Percentiles rank a stretch among this genome's conserved stretches.
Evolutionary conservation across 2,888 invertebrate species (phyloP).

Genomic region (Andrena praecox): DNA sequence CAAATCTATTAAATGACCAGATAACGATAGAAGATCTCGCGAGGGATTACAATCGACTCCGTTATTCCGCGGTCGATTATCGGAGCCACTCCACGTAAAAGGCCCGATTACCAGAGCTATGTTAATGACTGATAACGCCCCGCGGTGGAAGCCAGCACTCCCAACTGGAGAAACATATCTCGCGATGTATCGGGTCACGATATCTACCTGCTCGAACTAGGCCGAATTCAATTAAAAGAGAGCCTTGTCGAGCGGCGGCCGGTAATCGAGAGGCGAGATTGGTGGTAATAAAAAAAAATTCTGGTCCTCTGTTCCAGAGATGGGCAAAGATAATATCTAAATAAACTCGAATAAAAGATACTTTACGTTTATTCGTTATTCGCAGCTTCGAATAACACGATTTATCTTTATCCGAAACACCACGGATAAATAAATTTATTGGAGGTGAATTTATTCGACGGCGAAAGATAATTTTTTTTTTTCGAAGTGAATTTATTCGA

Average conservation of each 20-base stretch:
- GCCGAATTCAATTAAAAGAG: too few species aligned
- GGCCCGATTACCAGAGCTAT: background rate
- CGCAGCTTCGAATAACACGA: too few species aligned
- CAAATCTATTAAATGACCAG: background rate
- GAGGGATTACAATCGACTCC: background rate
- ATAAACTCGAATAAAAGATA: too few species aligned
- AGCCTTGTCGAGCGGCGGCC: too few species aligned
- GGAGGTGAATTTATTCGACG: too few species aligned
- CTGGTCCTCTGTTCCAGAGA: background rate
- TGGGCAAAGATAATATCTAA: too few species aligned
- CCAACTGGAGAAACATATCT: background rate
- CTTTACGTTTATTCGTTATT: too few species aligned
- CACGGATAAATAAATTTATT: too few species aligned
- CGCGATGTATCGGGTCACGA: background rate
- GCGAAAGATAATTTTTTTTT: too few species aligned
- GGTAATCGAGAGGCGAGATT: too few species aligned
- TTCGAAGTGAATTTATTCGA: too few species aligned
- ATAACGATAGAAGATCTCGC: background rate
- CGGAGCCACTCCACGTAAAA: background rate
- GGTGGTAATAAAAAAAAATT: background rate
- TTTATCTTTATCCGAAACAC: too few species aligned
- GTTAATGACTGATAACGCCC: slow-evolving; percentile 46
- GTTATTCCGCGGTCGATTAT: background rate
- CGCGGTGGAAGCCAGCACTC: slow-evolving; percentile 11
- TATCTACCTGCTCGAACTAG: slow-evolving; percentile 1